These are phyloP conservation scores for Spinibarbus caldwelli DNA, from an alignment of 2,797 vertebrate species.

Conservation along the genomic window DNA sequence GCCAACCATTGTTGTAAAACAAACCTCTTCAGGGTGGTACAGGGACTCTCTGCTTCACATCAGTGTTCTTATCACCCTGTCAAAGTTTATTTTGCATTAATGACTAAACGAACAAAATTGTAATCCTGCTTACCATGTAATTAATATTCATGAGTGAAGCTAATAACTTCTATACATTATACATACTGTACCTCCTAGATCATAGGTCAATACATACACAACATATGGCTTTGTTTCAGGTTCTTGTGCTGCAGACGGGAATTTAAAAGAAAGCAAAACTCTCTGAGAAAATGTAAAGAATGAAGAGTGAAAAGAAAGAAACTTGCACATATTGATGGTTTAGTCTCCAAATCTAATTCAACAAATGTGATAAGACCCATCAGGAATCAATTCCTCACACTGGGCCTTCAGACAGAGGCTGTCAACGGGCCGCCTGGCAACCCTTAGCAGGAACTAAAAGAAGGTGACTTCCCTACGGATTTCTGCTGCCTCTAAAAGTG, in stretches of 20 bases:
- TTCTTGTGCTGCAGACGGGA: not conserved
- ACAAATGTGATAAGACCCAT: conserved; percentile 45
- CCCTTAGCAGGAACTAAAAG: conserved; percentile 44
- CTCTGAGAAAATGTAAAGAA: not conserved
- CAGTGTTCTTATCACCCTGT: not conserved
- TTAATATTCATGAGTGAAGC: not conserved
- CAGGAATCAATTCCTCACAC: conserved; percentile 50
- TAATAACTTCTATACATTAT: no score
- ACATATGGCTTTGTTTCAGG: no score
- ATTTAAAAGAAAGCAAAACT: not conserved
- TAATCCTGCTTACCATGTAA: not conserved
- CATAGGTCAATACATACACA: no score
- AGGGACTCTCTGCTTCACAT: not conserved
- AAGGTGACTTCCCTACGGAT: conserved; percentile 51
- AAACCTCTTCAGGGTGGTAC: no score
- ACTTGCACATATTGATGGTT: not conserved
- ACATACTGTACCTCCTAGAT: no score
- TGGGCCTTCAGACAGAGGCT: conserved; percentile 47
- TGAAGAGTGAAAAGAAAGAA: conserved; percentile 3
- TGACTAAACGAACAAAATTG: not conserved
- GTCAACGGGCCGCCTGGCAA: conserved; percentile 46
- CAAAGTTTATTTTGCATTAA: not conserved
- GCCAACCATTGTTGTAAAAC: no score
- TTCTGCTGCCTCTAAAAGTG: conserved; percentile 39
- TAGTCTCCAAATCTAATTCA: conserved; percentile 48